Conservation (phyloP, 2,888 invertebrate genomes). For the Xestia sexstrigata region DNA sequence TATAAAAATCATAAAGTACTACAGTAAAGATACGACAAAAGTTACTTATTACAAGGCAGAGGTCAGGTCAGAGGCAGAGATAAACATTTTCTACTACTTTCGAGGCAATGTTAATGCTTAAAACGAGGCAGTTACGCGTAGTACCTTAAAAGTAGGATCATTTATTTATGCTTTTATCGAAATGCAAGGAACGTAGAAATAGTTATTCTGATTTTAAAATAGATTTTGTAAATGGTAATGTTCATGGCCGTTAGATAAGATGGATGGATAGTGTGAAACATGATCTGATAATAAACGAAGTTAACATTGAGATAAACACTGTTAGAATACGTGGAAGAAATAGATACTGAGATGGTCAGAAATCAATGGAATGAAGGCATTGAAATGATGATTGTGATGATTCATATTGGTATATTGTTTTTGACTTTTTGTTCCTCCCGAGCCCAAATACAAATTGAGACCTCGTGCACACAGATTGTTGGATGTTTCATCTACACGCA, state of each 20-base stretch:
- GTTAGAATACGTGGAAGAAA: background rate
- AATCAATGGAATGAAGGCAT: background rate
- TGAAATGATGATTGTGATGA: background rate
- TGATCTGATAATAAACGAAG: background rate
- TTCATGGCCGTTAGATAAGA: background rate
- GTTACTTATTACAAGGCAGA: conserved; percentile 34
- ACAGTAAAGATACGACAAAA: conserved; percentile 23
- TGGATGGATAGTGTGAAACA: background rate
- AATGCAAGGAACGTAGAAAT: background rate
- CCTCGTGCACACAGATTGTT: too few species aligned
- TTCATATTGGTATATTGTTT: background rate
- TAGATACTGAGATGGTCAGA: background rate
- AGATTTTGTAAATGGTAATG: conserved; percentile 8
- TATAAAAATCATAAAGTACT: conserved; percentile 45
- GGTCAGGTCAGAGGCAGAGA: conserved; percentile 42
- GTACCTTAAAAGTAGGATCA: conserved; percentile 5
- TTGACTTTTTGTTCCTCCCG: too few species aligned
- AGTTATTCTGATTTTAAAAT: background rate
- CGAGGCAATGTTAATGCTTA: conserved; percentile 23
- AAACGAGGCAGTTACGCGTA: conserved; percentile 15
- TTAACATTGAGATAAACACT: background rate
- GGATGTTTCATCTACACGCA: too few species aligned
- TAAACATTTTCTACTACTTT: conserved; percentile 47
- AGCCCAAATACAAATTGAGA: too few species aligned
- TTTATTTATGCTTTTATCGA: conserved; percentile 28